These are phyloP conservation scores for Macrophya annulata DNA, from an alignment of 2,888 invertebrate genomes.

Conservation along the genomic window DNA sequence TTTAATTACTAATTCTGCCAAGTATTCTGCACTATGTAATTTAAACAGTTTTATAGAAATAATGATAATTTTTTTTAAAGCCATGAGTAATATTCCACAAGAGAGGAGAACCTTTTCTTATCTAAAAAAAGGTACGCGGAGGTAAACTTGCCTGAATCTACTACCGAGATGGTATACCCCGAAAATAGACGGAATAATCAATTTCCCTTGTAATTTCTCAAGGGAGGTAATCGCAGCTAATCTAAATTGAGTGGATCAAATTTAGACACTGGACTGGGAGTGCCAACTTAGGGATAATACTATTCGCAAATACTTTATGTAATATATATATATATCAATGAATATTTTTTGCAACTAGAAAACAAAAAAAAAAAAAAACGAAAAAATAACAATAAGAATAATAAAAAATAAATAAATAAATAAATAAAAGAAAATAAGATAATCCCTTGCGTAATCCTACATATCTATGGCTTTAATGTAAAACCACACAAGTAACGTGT, in stretches of 20 bases:
- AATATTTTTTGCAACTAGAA: not conserved
- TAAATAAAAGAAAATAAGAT: not conserved
- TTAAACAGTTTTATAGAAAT: not conserved
- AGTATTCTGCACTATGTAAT: not conserved
- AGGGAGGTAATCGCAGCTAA: constrained; percentile 31
- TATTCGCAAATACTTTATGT: not conserved
- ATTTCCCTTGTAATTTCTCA: constrained; percentile 26
- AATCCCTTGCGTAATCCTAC: not conserved
- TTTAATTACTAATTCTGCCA: not conserved
- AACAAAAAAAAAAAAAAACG: too few species aligned
- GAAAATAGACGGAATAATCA: constrained; percentile 43
- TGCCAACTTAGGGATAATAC: not conserved
- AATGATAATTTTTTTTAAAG: not conserved
- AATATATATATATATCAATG: not conserved
- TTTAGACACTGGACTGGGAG: not conserved
- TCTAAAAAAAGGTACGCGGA: not conserved
- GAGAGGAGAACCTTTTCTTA: not conserved
- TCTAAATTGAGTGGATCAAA: not conserved
- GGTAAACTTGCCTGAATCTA: not conserved
- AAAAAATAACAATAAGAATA: too few species aligned
- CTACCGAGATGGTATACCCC: not conserved
- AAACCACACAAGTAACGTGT: not conserved
- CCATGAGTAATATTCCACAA: not conserved
- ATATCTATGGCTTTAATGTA: not conserved
- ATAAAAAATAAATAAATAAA: not conserved